Evolutionary conservation across 2,888 invertebrate species (phyloP).

Genomic region (Lucinisca nassula): DNA sequence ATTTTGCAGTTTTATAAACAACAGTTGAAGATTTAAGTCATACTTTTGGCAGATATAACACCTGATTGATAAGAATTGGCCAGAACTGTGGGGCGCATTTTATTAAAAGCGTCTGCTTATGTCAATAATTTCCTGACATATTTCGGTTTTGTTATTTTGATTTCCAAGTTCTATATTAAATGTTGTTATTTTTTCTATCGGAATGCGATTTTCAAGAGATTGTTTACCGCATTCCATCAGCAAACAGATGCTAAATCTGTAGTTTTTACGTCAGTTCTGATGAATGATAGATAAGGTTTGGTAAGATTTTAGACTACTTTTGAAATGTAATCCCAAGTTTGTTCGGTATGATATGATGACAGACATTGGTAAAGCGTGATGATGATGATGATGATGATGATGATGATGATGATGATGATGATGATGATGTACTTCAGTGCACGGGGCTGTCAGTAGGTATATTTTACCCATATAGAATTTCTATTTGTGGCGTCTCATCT

Average conservation of each 20-base stretch:
- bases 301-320: background rate
- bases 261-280: constrained; percentile 5
- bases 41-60: background rate
- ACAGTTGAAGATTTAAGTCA: no score
- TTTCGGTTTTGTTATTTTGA: background rate
- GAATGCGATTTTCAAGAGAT: background rate
- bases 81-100: background rate
- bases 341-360: background rate
- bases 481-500: no score
- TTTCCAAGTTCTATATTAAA: background rate
- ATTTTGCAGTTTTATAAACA: no score
- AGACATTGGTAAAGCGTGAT: background rate
- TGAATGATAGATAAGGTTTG: background rate
- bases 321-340: constrained; percentile 1
- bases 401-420: background rate
- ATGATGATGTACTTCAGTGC: no score
- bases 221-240: constrained; percentile 10
- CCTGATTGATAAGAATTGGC: background rate
- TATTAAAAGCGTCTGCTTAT: background rate
- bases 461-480: background rate
- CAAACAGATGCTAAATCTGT: background rate
- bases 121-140: background rate
- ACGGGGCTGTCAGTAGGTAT: no score
- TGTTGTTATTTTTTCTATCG: background rate
- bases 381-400: background rate